Percentiles rank a stretch among this genome's conserved stretches.
phyloP scores from a whole-genome alignment of 2,888 invertebrate genomes.

The Cantharis lateralis region DNA sequence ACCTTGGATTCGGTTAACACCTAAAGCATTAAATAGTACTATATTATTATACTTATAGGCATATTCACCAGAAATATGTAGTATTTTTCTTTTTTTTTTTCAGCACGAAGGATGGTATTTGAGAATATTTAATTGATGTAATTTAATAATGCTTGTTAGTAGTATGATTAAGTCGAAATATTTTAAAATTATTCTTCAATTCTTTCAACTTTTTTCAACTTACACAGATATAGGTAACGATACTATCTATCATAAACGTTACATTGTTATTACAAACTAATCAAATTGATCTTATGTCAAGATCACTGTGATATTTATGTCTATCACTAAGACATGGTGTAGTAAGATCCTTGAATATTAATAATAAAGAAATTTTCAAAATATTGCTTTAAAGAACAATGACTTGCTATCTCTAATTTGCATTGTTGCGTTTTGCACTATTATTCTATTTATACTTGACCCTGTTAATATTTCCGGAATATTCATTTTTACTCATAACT shows the following conservation, averaged over 20 bases:
- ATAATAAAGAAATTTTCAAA: not conserved
- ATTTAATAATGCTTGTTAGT: not conserved
- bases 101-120: not conserved
- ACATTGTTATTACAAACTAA: not conserved
- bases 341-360: not conserved
- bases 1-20: not conserved
- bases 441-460: not conserved
- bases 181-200: not conserved
- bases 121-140: not conserved
- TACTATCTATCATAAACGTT: not conserved
- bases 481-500: not conserved
- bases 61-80: not conserved
- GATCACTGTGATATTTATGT: conserved; percentile 13
- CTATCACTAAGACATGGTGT: not conserved
- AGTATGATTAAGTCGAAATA: not conserved
- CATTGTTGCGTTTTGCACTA: not conserved
- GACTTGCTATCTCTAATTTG: not conserved
- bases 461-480: not conserved
- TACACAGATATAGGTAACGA: not conserved
- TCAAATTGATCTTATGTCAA: conserved; percentile 6
- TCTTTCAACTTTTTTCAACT: not conserved
- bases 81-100: not conserved
- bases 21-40: too few relatives aligned
- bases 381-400: not conserved
- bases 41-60: too few relatives aligned